Evolutionary conservation across 2,888 invertebrate genomes (phyloP).

Genomic region (Oxytorus armatus): DNA sequence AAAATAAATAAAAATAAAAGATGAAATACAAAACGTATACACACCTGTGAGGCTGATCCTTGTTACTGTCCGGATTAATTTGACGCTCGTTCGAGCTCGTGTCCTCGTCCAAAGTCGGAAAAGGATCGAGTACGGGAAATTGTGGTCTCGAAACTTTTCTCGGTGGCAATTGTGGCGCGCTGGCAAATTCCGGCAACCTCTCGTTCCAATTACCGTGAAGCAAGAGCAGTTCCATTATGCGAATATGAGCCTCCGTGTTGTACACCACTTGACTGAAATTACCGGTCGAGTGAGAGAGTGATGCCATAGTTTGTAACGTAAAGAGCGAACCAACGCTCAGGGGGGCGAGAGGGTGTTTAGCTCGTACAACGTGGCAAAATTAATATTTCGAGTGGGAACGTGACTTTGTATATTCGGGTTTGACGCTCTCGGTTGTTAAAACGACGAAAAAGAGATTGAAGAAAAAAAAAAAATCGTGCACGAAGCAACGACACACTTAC

Average conservation of each 20-base stretch:
- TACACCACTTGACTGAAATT: slow-evolving; percentile 89
- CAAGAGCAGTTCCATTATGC: slow-evolving; percentile 89
- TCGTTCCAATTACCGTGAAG: slow-evolving; percentile 89
- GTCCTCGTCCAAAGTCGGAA: slow-evolving; percentile 78
- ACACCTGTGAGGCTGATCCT: slow-evolving; percentile 77
- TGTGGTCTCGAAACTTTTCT: slow-evolving; percentile 86
- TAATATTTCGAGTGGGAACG: slow-evolving; percentile 32
- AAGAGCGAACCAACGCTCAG: too few relatives aligned
- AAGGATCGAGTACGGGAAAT: slow-evolving; percentile 80
- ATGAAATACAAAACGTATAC: too few relatives aligned
- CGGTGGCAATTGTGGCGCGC: slow-evolving; percentile 88
- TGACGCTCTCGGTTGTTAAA: too few relatives aligned
- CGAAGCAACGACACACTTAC: slow-evolving; percentile 85
- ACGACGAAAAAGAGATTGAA: too few relatives aligned
- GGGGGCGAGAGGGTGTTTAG: too few relatives aligned
- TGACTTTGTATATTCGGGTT: neutral
- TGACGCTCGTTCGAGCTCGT: slow-evolving; percentile 68
- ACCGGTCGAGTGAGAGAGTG: slow-evolving; percentile 15
- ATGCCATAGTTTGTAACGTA: neutral
- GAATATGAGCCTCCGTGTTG: slow-evolving; percentile 90
- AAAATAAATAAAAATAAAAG: too few relatives aligned
- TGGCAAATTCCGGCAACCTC: slow-evolving; percentile 87
- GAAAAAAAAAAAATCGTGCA: slow-evolving; percentile 8
- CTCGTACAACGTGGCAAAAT: slow-evolving; percentile 13
- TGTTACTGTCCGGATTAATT: slow-evolving; percentile 68